Conservation (phyloP, 2,888 invertebrate genomes). For the Andrena flavipes region DNA sequence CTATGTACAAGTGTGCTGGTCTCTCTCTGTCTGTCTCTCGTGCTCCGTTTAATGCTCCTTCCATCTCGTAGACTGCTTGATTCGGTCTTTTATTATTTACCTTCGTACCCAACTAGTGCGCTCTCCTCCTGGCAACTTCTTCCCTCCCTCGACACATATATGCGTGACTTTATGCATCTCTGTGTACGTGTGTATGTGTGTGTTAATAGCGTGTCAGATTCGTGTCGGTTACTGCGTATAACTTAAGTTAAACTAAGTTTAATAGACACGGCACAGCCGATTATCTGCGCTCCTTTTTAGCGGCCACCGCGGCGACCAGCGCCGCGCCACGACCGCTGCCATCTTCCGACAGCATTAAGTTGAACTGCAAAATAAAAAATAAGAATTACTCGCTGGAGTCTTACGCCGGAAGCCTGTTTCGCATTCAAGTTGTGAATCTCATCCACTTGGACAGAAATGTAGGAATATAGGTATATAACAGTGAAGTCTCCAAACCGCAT, state of each 20-base stretch:
- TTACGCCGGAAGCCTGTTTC: background rate
- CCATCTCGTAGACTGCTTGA: background rate
- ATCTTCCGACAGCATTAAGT: conserved; percentile 97
- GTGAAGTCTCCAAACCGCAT: too few species aligned
- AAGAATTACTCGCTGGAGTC: background rate
- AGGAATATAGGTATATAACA: background rate
- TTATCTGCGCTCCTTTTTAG: conserved; percentile 86
- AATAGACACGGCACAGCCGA: conserved; percentile 62
- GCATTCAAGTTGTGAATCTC: too few species aligned
- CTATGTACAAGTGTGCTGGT: conserved; percentile 57
- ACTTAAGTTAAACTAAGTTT: conserved; percentile 76
- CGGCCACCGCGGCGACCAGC: conserved; percentile 96
- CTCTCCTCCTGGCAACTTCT: conserved; percentile 6
- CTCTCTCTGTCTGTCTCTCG: background rate
- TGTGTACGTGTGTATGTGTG: conserved; percentile 45
- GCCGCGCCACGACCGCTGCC: conserved; percentile 99
- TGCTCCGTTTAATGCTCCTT: conserved; percentile 8
- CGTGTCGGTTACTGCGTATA: conserved; percentile 63
- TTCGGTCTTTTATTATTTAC: conserved; percentile 1
- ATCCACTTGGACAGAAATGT: background rate
- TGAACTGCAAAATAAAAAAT: conserved; percentile 88
- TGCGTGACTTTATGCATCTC: conserved; percentile 65
- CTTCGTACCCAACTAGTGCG: conserved; percentile 11
- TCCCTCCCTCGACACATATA: conserved; percentile 63
- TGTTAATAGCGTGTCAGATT: conserved; percentile 46